phyloP scores from a whole-genome alignment of 2,113 vertebrate genomes.

The Mus spicilegus region DNA sequence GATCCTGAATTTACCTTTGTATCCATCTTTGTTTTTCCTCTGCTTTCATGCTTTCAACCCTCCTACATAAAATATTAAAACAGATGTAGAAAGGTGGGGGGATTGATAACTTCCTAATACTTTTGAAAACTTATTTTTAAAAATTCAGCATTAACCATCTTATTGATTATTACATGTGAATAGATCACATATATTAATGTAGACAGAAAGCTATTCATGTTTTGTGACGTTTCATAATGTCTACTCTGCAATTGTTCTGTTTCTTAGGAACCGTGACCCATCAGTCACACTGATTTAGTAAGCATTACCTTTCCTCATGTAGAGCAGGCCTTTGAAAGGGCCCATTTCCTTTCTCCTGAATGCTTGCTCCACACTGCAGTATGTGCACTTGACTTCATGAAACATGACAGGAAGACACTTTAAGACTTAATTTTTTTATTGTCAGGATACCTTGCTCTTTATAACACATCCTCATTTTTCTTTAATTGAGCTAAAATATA shows the following conservation, averaged over 20 bases:
- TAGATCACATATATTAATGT: background rate
- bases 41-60: background rate
- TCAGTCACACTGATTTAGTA: background rate
- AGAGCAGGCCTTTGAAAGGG: background rate
- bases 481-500: background rate
- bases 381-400: background rate
- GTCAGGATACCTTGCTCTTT: background rate
- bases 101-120: background rate
- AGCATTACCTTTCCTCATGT: background rate
- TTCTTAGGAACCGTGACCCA: background rate
- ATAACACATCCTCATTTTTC: background rate
- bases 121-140: background rate
- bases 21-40: background rate
- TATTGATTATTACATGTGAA: conserved; percentile 8
- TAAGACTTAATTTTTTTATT: background rate
- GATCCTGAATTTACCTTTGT: conserved; percentile 11
- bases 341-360: background rate
- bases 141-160: background rate
- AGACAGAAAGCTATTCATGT: background rate
- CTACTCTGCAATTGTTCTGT: background rate
- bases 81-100: background rate
- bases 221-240: background rate
- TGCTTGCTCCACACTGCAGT: background rate
- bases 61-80: background rate
- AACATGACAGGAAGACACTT: background rate